Evolutionary conservation across 2,888 invertebrate genomes (phyloP).

Genomic region (Chorisops tibialis): DNA sequence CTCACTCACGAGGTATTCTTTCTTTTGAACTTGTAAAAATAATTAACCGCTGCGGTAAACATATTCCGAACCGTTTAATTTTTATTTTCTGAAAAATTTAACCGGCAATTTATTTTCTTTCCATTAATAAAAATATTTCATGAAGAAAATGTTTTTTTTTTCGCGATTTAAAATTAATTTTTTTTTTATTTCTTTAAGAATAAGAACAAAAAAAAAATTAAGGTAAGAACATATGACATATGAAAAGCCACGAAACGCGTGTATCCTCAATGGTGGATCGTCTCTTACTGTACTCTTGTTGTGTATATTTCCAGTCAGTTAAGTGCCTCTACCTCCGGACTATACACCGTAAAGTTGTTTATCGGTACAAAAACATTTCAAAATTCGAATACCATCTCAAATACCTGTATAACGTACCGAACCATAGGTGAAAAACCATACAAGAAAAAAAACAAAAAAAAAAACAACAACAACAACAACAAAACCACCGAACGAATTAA

Average conservation of each 20-base stretch:
- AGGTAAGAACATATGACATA: constrained; percentile 26
- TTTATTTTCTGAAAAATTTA: neutral
- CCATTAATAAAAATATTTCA: too few relatives aligned
- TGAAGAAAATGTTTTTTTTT: too few relatives aligned
- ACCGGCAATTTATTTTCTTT: too few relatives aligned
- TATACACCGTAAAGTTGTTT: constrained; percentile 24
- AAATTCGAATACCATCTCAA: constrained; percentile 18
- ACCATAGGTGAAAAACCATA: neutral
- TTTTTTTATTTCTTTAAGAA: constrained; percentile 4
- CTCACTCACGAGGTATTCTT: constrained; percentile 27
- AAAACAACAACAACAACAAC: too few relatives aligned
- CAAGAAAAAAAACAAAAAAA: too few relatives aligned
- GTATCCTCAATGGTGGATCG: constrained; percentile 51
- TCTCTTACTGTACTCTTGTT: constrained; percentile 50
- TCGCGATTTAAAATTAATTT: neutral
- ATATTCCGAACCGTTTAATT: constrained; percentile 4
- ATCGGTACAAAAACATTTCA: constrained; percentile 23
- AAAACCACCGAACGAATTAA: neutral
- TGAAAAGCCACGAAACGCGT: constrained; percentile 47
- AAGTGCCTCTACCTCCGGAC: constrained; percentile 20
- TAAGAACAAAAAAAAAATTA: constrained; percentile 22
- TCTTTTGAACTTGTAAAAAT: constrained; percentile 33
- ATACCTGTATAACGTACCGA: constrained; percentile 6
- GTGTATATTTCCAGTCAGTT: constrained; percentile 31
- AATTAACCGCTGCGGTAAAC: constrained; percentile 21